These are phyloP conservation scores for Mya arenaria DNA, from an alignment of 1,140 invertebrate species.

Conservation along the genomic window DNA sequence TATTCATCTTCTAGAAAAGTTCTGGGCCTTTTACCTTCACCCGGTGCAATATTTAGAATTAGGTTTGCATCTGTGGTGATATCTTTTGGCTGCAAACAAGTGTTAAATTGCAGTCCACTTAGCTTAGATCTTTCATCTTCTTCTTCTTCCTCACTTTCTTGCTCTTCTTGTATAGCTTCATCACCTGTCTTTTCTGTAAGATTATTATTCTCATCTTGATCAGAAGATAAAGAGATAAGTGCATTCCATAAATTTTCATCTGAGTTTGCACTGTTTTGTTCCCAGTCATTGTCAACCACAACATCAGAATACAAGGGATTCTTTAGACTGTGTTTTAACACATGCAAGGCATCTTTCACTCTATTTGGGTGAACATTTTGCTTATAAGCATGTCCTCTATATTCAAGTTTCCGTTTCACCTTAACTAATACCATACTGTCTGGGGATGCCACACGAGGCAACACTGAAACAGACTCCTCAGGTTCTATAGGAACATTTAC, in stretches of 20 bases:
- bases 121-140: neutral
- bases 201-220: neutral
- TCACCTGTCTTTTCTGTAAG: neutral
- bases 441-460: too few species aligned
- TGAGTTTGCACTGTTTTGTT: neutral
- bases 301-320: neutral
- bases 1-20: neutral
- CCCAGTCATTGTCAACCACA: neutral
- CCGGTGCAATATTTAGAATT: constrained; percentile 8
- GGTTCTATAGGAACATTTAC: too few species aligned
- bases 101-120: neutral
- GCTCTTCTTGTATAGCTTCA: neutral
- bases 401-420: neutral
- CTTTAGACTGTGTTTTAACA: neutral
- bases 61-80: neutral
- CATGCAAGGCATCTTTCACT: neutral
- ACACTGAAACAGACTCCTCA: too few species aligned
- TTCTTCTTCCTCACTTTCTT: neutral
- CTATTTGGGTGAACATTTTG: neutral
- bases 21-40: constrained; percentile 10
- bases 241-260: neutral
- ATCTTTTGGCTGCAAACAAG: constrained; percentile 26
- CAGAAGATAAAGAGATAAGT: neutral
- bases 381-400: neutral
- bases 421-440: too few species aligned